Conservation (phyloP, 2,797 vertebrate species). For the Silurus aristotelis region DNA sequence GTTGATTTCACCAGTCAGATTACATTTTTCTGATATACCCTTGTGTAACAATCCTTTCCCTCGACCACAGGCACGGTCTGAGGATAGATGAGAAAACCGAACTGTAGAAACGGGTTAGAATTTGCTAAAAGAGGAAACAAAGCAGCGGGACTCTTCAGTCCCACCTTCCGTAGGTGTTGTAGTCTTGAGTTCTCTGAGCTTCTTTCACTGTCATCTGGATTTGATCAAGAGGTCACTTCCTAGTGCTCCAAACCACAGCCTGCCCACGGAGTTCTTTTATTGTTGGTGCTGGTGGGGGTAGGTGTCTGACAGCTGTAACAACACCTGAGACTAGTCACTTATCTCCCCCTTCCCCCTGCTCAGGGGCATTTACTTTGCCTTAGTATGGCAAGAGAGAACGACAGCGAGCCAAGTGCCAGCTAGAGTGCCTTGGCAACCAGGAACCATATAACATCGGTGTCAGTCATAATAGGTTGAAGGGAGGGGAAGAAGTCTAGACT, state of each 20-base stretch:
- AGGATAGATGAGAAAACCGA: not conserved
- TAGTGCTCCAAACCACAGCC: constrained; percentile 69
- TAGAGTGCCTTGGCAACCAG: constrained; percentile 43
- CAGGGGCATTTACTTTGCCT: constrained; percentile 10
- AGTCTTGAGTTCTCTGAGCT: constrained; percentile 59
- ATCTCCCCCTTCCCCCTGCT: constrained; percentile 8
- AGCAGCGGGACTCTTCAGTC: constrained; percentile 72
- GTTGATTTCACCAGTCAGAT: constrained; percentile 2
- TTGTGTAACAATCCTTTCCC: not conserved
- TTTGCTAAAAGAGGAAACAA: constrained; percentile 67
- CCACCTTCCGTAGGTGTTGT: constrained; percentile 82
- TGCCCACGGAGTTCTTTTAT: constrained; percentile 57
- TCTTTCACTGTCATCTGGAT: constrained; percentile 78
- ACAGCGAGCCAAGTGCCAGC: constrained; percentile 48
- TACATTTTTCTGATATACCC: not conserved
- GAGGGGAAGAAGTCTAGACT: constrained; percentile 48
- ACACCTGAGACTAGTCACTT: constrained; percentile 58
- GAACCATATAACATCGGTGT: constrained; percentile 20
- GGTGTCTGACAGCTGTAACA: constrained; percentile 62
- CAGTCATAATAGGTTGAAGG: constrained; percentile 8
- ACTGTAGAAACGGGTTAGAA: not conserved
- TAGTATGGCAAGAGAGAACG: constrained; percentile 44
- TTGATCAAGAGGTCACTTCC: constrained; percentile 89
- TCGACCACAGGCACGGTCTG: not conserved
- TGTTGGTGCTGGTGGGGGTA: constrained; percentile 25